phyloP scores from a whole-genome alignment of 2,797 vertebrate species.

The Lepus oiostolus region DNA sequence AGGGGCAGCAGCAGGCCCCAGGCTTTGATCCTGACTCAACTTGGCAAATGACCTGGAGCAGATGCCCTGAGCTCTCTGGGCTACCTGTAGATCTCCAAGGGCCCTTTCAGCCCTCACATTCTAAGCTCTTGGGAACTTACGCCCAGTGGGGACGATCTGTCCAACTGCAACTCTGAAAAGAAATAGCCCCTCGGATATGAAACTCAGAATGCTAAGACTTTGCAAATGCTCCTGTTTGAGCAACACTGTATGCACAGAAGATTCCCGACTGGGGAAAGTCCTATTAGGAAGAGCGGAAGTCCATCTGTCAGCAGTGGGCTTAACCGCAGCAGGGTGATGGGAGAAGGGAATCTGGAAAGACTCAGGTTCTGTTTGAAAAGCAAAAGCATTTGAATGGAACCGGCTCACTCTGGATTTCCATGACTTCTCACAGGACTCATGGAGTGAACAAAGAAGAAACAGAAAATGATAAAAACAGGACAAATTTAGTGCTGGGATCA shows the following conservation, averaged over 20 bases:
- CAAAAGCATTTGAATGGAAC: constrained; percentile 62
- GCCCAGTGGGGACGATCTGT: not conserved
- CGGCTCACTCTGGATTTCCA: constrained; percentile 63
- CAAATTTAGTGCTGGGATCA: not conserved
- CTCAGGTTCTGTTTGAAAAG: constrained; percentile 72
- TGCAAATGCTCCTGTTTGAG: constrained; percentile 45
- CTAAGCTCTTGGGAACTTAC: constrained; percentile 8
- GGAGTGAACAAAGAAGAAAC: constrained; percentile 38
- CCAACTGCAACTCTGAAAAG: constrained; percentile 41
- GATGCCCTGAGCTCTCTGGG: not conserved
- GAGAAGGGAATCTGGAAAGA: constrained; percentile 63
- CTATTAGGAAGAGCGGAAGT: not conserved
- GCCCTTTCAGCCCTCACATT: not conserved
- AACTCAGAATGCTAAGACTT: constrained; percentile 47
- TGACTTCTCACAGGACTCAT: constrained; percentile 41
- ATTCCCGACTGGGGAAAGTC: constrained; percentile 17
- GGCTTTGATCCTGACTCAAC: not conserved
- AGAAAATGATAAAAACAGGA: constrained; percentile 43
- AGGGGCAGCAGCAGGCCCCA: not conserved
- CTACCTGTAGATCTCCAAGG: not conserved
- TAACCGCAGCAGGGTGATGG: not conserved
- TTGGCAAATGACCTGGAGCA: not conserved
- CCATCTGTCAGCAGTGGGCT: constrained; percentile 55
- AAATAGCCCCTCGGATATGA: constrained; percentile 17
- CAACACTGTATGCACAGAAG: not conserved